phyloP scores from a whole-genome alignment of 1,140 invertebrate genomes.

The Ooceraea biroi region DNA sequence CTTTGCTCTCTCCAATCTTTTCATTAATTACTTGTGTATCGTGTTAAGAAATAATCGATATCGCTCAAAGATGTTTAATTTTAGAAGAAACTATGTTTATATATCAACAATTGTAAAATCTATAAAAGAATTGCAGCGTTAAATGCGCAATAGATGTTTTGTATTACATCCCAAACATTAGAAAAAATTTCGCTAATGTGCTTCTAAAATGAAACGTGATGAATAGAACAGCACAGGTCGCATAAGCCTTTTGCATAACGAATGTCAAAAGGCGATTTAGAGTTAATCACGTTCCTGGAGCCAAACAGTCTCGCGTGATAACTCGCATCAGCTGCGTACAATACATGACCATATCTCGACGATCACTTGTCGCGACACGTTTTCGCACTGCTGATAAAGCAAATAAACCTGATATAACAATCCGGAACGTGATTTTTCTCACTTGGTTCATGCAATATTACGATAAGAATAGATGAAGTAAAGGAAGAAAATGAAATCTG shows the following conservation, averaged over 20 bases:
- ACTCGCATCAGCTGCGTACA: constrained; percentile 30
- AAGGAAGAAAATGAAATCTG: neutral
- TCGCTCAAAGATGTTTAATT: neutral
- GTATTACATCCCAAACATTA: neutral
- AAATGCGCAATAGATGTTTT: neutral
- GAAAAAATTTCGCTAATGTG: neutral
- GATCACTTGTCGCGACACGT: constrained; percentile 37
- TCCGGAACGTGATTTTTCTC: constrained; percentile 37
- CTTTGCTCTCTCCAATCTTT: neutral
- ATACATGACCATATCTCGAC: constrained; percentile 2
- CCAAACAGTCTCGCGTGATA: constrained; percentile 12
- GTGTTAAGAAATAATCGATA: no score
- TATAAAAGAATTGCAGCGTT: neutral
- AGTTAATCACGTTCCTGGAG: constrained; percentile 23
- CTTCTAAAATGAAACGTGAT: constrained; percentile 20
- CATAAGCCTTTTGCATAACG: constrained; percentile 35
- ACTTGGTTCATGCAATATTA: neutral
- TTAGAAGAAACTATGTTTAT: neutral
- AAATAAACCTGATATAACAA: constrained; percentile 5
- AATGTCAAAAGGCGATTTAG: constrained; percentile 12
- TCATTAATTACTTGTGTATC: no score
- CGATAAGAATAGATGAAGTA: neutral
- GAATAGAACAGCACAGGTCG: neutral
- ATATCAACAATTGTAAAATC: neutral
- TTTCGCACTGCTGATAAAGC: constrained; percentile 13